Evolutionary conservation across 2,797 vertebrate genomes (phyloP), one percentile per base, ranked within the genome.

Genomic region (Premnoplex brunnescens): DNA sequence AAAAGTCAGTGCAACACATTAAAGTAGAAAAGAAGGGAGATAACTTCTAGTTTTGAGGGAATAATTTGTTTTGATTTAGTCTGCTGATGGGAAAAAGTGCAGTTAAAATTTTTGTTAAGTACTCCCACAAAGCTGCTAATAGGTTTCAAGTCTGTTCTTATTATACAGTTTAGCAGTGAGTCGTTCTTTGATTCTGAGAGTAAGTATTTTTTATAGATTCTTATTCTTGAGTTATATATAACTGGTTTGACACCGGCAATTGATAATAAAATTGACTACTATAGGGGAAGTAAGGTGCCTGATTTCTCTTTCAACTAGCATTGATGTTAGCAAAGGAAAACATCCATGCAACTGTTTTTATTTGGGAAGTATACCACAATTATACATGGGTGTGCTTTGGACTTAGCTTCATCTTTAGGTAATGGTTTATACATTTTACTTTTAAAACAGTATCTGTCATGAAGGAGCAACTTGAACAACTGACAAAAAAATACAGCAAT

Each of bases 391-490:
- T 64, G 9, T 34, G 7, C 49, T 74, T 88, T 79, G 58, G 63
- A 74, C 7, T 89, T 79, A n/a, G 8, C 39, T 74, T 93, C 75
- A 48, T 60, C 58, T 90, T 51, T 59, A 24, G 27, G 4, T 88
- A 84, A 44, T 2, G 7, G 21, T 64, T 90, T 16, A 34, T 85
- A 27, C 88, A n/a, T 63, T 95, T 94, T 68, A 60, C 80, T 94
- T 85, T 91, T 90, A 15, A 95, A 95, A 91, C 92, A 99, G 99
- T 98, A 3, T 99, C 99, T 10, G 95, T 98, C 89, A 91, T 98
- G 90, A 97, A 98, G 94, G 98, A 96, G 55, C 99, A 99, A 96
- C 98, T 99, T 5, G 98, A 99, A 87, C 98, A 99, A 68, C 94
- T 99, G 90, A 97, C 98, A 2, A 96, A 97, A 84, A 99, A 97